Percentiles rank a stretch among this genome's conserved stretches.
phyloP scores from a whole-genome alignment of 2,888 invertebrate genomes.

The Drosophila aldrichi region DNA sequence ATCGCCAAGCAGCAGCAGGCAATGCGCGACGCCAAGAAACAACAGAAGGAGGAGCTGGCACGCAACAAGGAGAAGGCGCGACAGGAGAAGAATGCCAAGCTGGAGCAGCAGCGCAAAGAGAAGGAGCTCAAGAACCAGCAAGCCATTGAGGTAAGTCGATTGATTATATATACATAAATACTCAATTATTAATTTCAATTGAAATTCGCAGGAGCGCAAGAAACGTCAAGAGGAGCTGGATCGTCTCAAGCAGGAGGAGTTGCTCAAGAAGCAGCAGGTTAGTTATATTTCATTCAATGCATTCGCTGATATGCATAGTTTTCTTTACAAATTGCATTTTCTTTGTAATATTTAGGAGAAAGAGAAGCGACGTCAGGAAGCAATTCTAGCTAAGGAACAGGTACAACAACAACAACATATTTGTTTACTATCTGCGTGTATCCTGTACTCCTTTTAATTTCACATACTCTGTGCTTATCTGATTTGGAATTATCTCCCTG shows the following conservation, averaged over 20 bases:
- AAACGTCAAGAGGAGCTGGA: constrained; percentile 94
- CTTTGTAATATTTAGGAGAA: constrained; percentile 89
- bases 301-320: constrained; percentile 16
- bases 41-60: constrained; percentile 89
- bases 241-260: constrained; percentile 93
- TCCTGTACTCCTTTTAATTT: constrained; percentile 3
- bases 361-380: constrained; percentile 95
- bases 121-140: constrained; percentile 94
- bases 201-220: constrained; percentile 90
- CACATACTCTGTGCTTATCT: not conserved
- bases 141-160: constrained; percentile 94
- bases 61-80: constrained; percentile 87
- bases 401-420: constrained; percentile 88
- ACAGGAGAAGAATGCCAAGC: constrained; percentile 91
- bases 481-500: not conserved
- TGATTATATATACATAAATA: too few species aligned
- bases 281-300: constrained; percentile 23
- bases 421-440: too few species aligned
- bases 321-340: constrained; percentile 77
- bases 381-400: constrained; percentile 95
- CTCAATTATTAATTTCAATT: not conserved
- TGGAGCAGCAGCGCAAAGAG: constrained; percentile 93
- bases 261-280: constrained; percentile 94
- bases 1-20: constrained; percentile 90
- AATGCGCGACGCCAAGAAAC: constrained; percentile 90